Base-by-base conservation (phyloP, 2,888 invertebrate genomes). In the Euplexia lucipara region DNA sequence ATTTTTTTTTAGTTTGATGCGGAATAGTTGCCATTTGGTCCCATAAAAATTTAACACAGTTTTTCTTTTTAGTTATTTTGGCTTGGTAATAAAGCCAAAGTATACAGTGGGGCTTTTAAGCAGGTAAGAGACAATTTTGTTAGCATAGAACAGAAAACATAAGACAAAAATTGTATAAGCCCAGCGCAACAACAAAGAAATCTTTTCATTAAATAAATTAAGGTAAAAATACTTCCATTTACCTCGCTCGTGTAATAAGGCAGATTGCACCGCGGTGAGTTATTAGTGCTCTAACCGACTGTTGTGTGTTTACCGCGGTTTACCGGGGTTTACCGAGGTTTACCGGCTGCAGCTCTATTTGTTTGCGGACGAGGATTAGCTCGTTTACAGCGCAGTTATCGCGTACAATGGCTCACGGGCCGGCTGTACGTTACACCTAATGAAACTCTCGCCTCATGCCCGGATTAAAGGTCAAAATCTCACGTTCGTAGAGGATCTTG, bases 341-440 rank as follows among this genome's bases (percentile, higher is more conserved):
- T 66, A 81, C 65, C 68, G 60, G 44, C 48, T 78, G 57, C 54
- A 60, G 56, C 67, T 49, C 58, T 59, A 45, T 80, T 78, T 70
- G 65, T 59, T 66, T 42, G 51, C 44, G 18, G 39, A 49, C 63
- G 54, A 47, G 48, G 58, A 74, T 77, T 70, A 58, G 53, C 58
- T 66, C 65, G 54, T 76, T 81, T 67, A 59, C 57, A 45, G 61
- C 48, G 56, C 41, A 59, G 69, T 75, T 75, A 63, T 60, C 57
- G 63, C 48, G 48, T 16, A 45, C 61, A 62, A 75, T 69, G 41
- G 74, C 57, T 65, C 49, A 39, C 37, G 69, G 32, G 26, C 18
- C 44, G 49, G 64, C 37, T 32, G 49, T 47, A 47, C 44, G 37
- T 52, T 48, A 44, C 54, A 7, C 65, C 37, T 79, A 75, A 81